These are phyloP conservation scores for Furcula furcula DNA, from an alignment of 2,888 invertebrate species.

Conservation along the genomic window DNA sequence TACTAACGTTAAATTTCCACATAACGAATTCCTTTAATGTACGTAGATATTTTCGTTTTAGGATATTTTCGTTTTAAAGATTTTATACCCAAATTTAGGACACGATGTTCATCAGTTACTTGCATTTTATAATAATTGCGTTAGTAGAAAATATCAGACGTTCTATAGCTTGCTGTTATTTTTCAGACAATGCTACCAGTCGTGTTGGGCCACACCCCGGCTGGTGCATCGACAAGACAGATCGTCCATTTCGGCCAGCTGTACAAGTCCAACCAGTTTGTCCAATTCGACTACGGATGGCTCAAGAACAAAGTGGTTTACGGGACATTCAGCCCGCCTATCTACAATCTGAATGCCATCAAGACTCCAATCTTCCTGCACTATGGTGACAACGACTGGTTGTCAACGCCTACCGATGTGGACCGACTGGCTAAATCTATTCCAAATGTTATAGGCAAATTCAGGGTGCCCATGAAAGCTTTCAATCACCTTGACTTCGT, in stretches of 20 bases:
- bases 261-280: conserved; percentile 67
- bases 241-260: conserved; percentile 77
- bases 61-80: too few relatives aligned
- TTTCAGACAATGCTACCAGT: conserved; percentile 75
- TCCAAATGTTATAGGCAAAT: conserved; percentile 66
- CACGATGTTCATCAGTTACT: too few relatives aligned
- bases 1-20: too few relatives aligned
- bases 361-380: conserved; percentile 72
- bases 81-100: too few relatives aligned
- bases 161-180: background rate
- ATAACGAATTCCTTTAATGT: too few relatives aligned
- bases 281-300: conserved; percentile 74
- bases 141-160: too few relatives aligned
- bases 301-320: conserved; percentile 64
- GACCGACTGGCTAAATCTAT: conserved; percentile 60
- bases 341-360: conserved; percentile 69
- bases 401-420: conserved; percentile 71
- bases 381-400: conserved; percentile 77
- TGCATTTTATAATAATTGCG: too few relatives aligned
- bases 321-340: conserved; percentile 72
- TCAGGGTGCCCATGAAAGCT: conserved; percentile 62
- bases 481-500: conserved; percentile 83
- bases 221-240: conserved; percentile 73
- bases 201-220: conserved; percentile 74
- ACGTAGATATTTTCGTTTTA: too few relatives aligned